Conservation (phyloP, 1,140 invertebrate species). For the Drosophila nebulosa region DNA sequence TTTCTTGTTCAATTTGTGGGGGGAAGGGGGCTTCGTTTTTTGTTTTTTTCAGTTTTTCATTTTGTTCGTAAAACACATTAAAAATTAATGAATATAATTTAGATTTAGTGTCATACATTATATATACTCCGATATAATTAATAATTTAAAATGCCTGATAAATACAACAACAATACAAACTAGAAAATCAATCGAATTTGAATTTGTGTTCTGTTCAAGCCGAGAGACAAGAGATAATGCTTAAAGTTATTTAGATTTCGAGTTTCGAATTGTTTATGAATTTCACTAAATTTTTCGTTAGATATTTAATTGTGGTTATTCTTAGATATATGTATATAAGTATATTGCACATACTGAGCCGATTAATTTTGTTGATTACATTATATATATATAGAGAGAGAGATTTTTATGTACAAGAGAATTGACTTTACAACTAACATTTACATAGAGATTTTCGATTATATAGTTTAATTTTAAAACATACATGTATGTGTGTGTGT, state of each 20-base stretch:
- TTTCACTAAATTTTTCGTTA: no score
- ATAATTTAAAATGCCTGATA: slow-evolving; percentile 48
- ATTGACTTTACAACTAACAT: slow-evolving; percentile 47
- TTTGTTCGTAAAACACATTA: slow-evolving; percentile 12
- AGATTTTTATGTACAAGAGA: slow-evolving; percentile 65
- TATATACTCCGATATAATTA: slow-evolving; percentile 16
- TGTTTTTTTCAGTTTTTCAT: slow-evolving; percentile 18
- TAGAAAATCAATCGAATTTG: slow-evolving; percentile 46
- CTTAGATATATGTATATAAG: slow-evolving; percentile 11
- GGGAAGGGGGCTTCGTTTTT: no score
- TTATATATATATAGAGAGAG: background rate
- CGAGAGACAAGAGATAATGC: slow-evolving; percentile 33
- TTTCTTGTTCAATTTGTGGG: slow-evolving; percentile 16
- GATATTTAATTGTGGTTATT: background rate
- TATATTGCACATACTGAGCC: slow-evolving; percentile 55
- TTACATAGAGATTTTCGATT: background rate
- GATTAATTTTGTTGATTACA: slow-evolving; percentile 15
- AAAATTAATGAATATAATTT: slow-evolving; percentile 50
- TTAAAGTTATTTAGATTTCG: slow-evolving; percentile 15
- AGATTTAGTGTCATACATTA: slow-evolving; percentile 18
- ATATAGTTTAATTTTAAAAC: slow-evolving; percentile 23
- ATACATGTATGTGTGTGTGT: slow-evolving; percentile 3
- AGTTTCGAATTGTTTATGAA: slow-evolving; percentile 21
- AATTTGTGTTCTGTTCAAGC: no score
- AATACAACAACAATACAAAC: slow-evolving; percentile 65